A percentile compares a stretch with the other conserved stretches of the same genome.
phyloP scores from a whole-genome alignment of 2,888 invertebrate genomes.

The Allacma fusca region DNA sequence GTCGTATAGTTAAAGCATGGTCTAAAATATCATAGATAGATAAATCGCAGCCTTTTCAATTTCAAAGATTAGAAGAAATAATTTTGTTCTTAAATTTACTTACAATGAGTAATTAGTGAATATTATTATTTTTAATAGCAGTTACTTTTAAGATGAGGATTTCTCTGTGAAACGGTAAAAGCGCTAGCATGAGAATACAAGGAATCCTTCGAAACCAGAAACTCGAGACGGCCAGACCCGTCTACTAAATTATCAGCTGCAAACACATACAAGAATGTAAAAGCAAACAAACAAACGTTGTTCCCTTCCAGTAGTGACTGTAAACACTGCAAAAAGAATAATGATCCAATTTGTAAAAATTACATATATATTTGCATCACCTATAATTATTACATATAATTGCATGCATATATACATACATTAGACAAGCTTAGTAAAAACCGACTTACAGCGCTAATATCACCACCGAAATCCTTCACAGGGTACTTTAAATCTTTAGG shows the following conservation, averaged over 20 bases:
- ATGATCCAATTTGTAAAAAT: background rate
- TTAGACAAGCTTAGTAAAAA: too few relatives aligned
- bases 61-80: too few relatives aligned
- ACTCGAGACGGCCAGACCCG: background rate
- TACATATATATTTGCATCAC: too few relatives aligned
- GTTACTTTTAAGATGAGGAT: slow-evolving; percentile 17
- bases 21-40: too few relatives aligned
- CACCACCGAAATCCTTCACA: background rate
- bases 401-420: too few relatives aligned
- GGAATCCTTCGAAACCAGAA: slow-evolving; percentile 21
- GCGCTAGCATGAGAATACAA: background rate
- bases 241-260: slow-evolving; percentile 13
- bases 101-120: too few relatives aligned
- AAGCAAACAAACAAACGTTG: slow-evolving; percentile 31
- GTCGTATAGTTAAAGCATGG: too few relatives aligned
- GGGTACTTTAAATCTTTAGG: slow-evolving; percentile 18
- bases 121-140: too few relatives aligned
- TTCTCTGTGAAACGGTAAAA: slow-evolving; percentile 1
- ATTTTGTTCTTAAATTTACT: too few relatives aligned
- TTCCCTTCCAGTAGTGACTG: slow-evolving; percentile 18
- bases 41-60: too few relatives aligned
- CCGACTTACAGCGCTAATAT: background rate
- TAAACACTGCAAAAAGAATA: slow-evolving; percentile 21
- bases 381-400: too few relatives aligned
- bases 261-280: slow-evolving; percentile 19